These are phyloP conservation scores for Phylloscopus whistleri DNA, from an alignment of 2,113 vertebrate species.

Conservation along the genomic window DNA sequence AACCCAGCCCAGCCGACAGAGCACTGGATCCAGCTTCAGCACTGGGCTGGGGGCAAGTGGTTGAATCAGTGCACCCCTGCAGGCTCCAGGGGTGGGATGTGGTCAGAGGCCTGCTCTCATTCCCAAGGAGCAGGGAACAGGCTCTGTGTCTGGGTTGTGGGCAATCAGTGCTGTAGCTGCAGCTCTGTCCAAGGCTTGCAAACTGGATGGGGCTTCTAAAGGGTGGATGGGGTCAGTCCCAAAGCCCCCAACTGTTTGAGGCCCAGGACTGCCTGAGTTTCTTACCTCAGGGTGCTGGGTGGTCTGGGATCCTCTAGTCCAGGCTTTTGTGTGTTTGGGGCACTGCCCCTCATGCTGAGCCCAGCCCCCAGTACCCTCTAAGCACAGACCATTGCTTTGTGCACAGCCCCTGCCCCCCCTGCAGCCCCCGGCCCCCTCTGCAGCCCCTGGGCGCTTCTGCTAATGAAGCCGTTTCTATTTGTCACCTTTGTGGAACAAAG, in stretches of 20 bases:
- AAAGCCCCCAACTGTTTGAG: background rate
- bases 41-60: accelerated
- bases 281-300: background rate
- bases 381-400: background rate
- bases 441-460: background rate
- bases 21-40: accelerated
- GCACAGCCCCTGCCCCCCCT: background rate
- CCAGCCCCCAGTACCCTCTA: accelerated
- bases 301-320: background rate
- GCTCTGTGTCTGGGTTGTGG: accelerated
- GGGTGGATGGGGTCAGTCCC: background rate
- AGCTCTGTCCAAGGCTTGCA: accelerated
- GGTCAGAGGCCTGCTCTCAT: background rate
- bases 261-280: background rate
- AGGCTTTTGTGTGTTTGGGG: background rate
- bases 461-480: conserved; percentile 44
- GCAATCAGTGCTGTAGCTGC: background rate
- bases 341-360: background rate
- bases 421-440: background rate
- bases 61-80: background rate
- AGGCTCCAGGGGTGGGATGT: background rate
- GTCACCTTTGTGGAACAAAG: conserved; percentile 53
- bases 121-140: accelerated
- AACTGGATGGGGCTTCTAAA: background rate
- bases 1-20: background rate